phyloP scores from a whole-genome alignment of 2,113 vertebrate species.

The Eudorcas thomsonii region DNA sequence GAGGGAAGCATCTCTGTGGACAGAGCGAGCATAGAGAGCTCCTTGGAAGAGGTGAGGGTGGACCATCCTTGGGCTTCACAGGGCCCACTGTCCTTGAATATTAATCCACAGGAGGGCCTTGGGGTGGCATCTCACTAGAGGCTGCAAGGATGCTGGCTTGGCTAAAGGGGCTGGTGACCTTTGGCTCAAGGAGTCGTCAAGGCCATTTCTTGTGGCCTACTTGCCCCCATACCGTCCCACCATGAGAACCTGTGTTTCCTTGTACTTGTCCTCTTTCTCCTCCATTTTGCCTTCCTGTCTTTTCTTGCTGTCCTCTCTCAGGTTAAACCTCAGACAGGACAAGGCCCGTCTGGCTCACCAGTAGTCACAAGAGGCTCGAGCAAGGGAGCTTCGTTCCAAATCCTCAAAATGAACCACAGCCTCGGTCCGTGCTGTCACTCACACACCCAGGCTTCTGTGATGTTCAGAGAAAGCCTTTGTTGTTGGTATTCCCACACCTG shows the following conservation, averaged over 20 bases:
- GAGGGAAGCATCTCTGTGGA: not conserved
- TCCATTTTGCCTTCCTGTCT: not conserved
- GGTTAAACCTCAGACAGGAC: not conserved
- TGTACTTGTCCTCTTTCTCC: not conserved
- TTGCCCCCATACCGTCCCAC: not conserved
- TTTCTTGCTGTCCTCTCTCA: not conserved
- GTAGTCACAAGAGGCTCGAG: not conserved
- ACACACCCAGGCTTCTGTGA: accelerated
- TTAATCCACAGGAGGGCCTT: not conserved
- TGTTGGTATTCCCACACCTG: not conserved
- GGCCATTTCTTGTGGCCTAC: not conserved
- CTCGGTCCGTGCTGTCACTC: not conserved
- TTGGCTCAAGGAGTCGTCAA: not conserved
- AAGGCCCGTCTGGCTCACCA: not conserved
- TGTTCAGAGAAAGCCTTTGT: not conserved
- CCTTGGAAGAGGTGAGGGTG: not conserved
- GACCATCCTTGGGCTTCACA: not conserved
- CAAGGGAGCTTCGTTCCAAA: not conserved
- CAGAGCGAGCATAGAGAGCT: not conserved
- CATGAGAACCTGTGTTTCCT: not conserved
- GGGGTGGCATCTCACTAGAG: not conserved
- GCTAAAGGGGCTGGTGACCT: not conserved
- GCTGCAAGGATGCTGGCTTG: not conserved
- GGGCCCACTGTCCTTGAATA: not conserved
- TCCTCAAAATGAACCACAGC: not conserved